phyloP scores from a whole-genome alignment of 2,113 vertebrate species.

The Heloderma charlesbogerti region DNA sequence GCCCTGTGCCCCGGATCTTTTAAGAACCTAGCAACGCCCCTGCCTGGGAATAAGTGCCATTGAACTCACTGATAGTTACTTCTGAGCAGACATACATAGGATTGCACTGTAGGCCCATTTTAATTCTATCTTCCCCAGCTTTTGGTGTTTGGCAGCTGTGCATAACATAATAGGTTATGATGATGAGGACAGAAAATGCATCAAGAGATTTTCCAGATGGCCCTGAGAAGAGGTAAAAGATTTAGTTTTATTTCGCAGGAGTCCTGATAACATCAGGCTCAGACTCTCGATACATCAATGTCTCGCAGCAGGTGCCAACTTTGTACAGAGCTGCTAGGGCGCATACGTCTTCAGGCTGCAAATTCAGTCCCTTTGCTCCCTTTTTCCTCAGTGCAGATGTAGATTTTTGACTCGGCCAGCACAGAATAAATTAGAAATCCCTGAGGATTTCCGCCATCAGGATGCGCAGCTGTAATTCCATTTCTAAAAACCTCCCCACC shows the following conservation, averaged over 20 bases:
- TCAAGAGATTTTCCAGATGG: constrained; percentile 20
- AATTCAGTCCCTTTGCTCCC: background rate
- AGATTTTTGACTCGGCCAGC: constrained; percentile 11
- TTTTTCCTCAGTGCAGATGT: background rate
- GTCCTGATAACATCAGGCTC: background rate
- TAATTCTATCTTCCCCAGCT: background rate
- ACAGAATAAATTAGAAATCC: constrained; percentile 10
- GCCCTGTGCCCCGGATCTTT: no score
- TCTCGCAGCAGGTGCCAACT: constrained; percentile 7
- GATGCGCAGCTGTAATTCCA: background rate
- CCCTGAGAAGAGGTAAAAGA: background rate
- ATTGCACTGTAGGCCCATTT: background rate
- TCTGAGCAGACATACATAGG: background rate
- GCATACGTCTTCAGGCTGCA: background rate
- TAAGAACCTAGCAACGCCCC: no score
- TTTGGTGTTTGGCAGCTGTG: background rate
- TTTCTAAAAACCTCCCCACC: background rate
- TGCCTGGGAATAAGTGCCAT: background rate
- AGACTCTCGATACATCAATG: constrained; percentile 3
- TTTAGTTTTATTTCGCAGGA: constrained; percentile 9
- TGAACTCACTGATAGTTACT: background rate
- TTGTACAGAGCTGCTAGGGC: background rate
- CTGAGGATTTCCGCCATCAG: background rate
- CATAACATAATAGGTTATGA: background rate
- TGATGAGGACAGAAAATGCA: background rate